Percentiles rank a stretch among this genome's conserved stretches.
These are phyloP conservation scores for Bacillus rossius DNA, from an alignment of 1,140 invertebrate species.

Conservation along the genomic window DNA sequence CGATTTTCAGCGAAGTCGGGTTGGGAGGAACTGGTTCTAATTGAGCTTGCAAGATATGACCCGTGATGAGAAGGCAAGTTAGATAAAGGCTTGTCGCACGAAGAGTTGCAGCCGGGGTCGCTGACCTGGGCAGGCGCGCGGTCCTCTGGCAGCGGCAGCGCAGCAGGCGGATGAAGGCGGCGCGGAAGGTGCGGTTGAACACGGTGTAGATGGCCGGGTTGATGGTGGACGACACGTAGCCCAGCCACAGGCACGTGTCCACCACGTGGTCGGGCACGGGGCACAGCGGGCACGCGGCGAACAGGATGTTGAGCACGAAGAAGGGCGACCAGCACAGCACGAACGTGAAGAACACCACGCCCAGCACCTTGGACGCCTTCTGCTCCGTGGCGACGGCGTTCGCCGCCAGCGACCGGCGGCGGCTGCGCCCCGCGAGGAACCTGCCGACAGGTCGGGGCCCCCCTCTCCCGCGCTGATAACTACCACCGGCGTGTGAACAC, in stretches of 20 bases:
- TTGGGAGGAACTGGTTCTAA: too few species aligned
- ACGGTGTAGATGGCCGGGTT: slow-evolving; percentile 85
- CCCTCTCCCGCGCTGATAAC: background rate
- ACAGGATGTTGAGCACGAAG: slow-evolving; percentile 79
- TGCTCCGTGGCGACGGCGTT: slow-evolving; percentile 77
- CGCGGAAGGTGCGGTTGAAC: slow-evolving; percentile 81
- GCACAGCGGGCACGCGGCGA: slow-evolving; percentile 64
- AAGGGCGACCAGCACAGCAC: slow-evolving; percentile 89
- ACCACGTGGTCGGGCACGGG: slow-evolving; percentile 64
- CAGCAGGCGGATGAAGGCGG: slow-evolving; percentile 72
- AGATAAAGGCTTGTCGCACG: too few species aligned
- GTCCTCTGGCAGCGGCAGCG: slow-evolving; percentile 66
- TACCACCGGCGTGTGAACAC: background rate
- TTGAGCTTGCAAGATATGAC: too few species aligned
- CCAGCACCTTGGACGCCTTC: slow-evolving; percentile 76
- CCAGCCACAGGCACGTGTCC: slow-evolving; percentile 77
- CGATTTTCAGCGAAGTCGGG: too few species aligned
- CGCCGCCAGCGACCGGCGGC: slow-evolving; percentile 58
- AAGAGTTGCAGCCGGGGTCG: too few species aligned
- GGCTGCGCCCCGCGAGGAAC: slow-evolving; percentile 56
- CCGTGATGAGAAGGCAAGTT: too few species aligned
- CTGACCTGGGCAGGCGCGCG: slow-evolving; percentile 50
- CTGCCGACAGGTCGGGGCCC: slow-evolving; percentile 36
- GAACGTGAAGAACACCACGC: slow-evolving; percentile 85
- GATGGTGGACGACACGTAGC: slow-evolving; percentile 83